Percentiles rank a stretch among this genome's conserved stretches.
Evolutionary conservation across 2,797 vertebrate species (phyloP).

Genomic region (Dipus sagitta): DNA sequence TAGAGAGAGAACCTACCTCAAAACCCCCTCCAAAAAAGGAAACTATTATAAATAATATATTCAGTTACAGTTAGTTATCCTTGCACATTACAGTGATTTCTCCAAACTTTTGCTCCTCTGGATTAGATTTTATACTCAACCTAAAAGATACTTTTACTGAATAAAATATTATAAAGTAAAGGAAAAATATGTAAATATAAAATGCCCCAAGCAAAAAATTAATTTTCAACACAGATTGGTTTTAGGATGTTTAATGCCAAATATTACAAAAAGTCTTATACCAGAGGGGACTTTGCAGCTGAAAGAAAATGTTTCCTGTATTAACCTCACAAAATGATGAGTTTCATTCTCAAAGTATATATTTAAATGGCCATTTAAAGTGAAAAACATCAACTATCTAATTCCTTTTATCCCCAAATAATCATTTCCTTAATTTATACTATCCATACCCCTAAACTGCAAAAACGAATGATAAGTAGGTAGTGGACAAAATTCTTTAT

Average conservation of each 20-base stretch:
- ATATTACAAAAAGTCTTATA: slow-evolving; percentile 81
- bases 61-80: background rate
- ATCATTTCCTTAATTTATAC: background rate
- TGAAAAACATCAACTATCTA: slow-evolving; percentile 55
- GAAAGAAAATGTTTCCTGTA: slow-evolving; percentile 82
- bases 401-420: slow-evolving; percentile 53
- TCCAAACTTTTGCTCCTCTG: background rate
- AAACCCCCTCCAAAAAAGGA: background rate
- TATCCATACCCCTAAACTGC: slow-evolving; percentile 22
- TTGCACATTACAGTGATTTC: slow-evolving; percentile 30
- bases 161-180: slow-evolving; percentile 85
- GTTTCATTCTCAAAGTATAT: slow-evolving; percentile 78
- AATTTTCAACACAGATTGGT: slow-evolving; percentile 87
- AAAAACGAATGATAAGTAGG: background rate
- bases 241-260: slow-evolving; percentile 84
- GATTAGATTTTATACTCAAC: slow-evolving; percentile 57
- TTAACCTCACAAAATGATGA: slow-evolving; percentile 82
- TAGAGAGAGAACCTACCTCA: no score
- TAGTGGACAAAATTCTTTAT: slow-evolving; percentile 34
- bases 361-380: slow-evolving; percentile 77
- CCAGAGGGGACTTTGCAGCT: slow-evolving; percentile 79
- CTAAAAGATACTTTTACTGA: slow-evolving; percentile 79
- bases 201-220: slow-evolving; percentile 84
- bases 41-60: slow-evolving; percentile 29
- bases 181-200: slow-evolving; percentile 86